Conservation (phyloP, 2,888 invertebrate genomes). For the Drosophila setosimentum region DNA sequence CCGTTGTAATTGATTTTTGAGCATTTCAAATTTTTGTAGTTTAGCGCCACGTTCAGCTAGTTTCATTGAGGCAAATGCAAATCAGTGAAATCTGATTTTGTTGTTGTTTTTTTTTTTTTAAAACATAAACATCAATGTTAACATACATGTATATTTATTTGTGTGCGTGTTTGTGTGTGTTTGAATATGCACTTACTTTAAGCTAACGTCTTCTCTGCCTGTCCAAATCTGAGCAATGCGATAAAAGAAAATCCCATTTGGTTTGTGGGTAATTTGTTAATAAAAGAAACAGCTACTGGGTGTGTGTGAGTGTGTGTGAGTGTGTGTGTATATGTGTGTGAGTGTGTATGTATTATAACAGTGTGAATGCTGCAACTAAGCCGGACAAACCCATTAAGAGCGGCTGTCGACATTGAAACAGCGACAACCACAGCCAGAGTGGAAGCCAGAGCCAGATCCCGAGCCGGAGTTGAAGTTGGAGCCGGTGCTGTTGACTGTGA, state of each 20-base stretch:
- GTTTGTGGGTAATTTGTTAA: conserved; percentile 27
- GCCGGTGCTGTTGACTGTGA: conserved; percentile 36
- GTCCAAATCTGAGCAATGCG: conserved; percentile 10
- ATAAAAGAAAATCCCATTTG: not conserved
- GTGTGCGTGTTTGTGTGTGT: conserved; percentile 18
- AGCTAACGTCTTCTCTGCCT: conserved; percentile 11
- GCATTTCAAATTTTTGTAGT: not conserved
- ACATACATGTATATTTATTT: conserved; percentile 4
- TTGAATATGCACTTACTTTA: conserved; percentile 23
- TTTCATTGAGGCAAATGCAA: conserved; percentile 7
- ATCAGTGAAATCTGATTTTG: conserved; percentile 10
- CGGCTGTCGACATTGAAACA: conserved; percentile 58
- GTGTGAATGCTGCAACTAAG: conserved; percentile 74
- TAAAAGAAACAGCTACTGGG: conserved; percentile 23
- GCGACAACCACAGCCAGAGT: conserved; percentile 22
- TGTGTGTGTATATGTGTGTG: conserved; percentile 30
- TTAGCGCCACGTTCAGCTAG: conserved; percentile 17
- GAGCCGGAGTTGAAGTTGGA: conserved; percentile 8
- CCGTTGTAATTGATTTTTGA: not conserved
- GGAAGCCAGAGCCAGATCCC: conserved; percentile 29
- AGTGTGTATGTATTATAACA: conserved; percentile 81
- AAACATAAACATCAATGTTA: conserved; percentile 6
- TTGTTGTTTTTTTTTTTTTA: not conserved
- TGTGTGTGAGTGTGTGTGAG: conserved; percentile 18
- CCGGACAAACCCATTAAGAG: conserved; percentile 80